These are phyloP conservation scores for Lacerta viridis DNA, from an alignment of 2,797 vertebrate genomes.

Conservation along the genomic window DNA sequence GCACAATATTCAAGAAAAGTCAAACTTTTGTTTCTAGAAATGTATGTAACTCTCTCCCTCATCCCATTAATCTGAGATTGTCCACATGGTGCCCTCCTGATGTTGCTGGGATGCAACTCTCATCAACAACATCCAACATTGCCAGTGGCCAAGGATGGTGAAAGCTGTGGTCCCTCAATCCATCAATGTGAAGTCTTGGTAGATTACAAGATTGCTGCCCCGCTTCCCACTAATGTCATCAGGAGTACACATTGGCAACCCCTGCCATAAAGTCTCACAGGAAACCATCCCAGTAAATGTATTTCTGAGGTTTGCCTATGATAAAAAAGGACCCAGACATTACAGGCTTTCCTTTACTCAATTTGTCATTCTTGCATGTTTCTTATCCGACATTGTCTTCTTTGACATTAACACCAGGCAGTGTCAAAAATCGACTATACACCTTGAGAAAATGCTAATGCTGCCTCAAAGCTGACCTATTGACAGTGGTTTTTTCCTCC, in stretches of 20 bases:
- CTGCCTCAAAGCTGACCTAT: conserved; percentile 19
- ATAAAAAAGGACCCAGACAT: conserved; percentile 33
- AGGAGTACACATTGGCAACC: too few relatives aligned
- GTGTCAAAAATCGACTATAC: not conserved
- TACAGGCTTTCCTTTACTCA: not conserved
- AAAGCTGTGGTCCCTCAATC: too few relatives aligned
- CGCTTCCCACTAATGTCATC: too few relatives aligned
- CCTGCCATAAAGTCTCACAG: not conserved
- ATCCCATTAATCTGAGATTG: not conserved
- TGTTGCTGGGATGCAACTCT: too few relatives aligned
- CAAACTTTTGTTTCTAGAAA: conserved; percentile 35
- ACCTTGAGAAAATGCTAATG: conserved; percentile 19
- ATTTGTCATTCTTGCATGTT: not conserved
- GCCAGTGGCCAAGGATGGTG: too few relatives aligned
- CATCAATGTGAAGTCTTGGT: too few relatives aligned
- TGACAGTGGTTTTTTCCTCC: not conserved
- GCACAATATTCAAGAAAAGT: conserved; percentile 6
- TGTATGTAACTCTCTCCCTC: not conserved
- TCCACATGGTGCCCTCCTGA: too few relatives aligned
- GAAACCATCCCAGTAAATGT: not conserved
- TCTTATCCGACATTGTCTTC: conserved; percentile 20
- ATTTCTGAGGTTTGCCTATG: not conserved
- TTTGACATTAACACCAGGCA: not conserved
- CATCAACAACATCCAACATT: too few relatives aligned
- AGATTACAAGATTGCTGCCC: too few relatives aligned